These are phyloP conservation scores for Drosophila merina DNA, from an alignment of 2,888 invertebrate species.

Conservation along the genomic window DNA sequence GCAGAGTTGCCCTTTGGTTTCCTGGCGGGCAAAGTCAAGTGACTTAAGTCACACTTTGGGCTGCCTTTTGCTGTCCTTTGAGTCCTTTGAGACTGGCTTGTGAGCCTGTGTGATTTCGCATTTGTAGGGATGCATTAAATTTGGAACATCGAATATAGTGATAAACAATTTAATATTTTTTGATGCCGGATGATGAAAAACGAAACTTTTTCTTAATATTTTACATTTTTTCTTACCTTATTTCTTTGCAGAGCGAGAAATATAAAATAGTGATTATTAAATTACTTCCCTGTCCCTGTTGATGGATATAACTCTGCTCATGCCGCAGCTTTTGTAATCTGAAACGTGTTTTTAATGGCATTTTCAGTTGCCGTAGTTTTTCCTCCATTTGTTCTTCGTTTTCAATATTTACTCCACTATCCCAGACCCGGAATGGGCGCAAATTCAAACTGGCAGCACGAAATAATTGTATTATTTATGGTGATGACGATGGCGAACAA, in stretches of 20 bases:
- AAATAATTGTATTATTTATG: constrained; percentile 78
- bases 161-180: constrained; percentile 24
- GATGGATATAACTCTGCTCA: background rate
- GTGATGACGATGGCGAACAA: constrained; percentile 60
- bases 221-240: too few relatives aligned
- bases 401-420: constrained; percentile 62
- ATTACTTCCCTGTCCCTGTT: constrained; percentile 1
- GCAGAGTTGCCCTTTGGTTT: constrained; percentile 40
- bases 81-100: constrained; percentile 27
- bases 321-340: constrained; percentile 40
- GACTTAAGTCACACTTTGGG: constrained; percentile 63
- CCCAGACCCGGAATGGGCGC: constrained; percentile 49
- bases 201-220: too few relatives aligned
- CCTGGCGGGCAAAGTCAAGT: constrained; percentile 62
- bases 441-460: constrained; percentile 75
- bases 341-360: constrained; percentile 74
- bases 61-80: constrained; percentile 19
- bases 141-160: constrained; percentile 35
- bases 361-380: constrained; percentile 48
- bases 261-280: constrained; percentile 3
- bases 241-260: background rate
- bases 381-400: constrained; percentile 41
- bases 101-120: background rate
- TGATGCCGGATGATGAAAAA: background rate
- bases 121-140: constrained; percentile 23